A percentile compares a stretch with the other conserved stretches of the same genome.
phyloP scores from a whole-genome alignment of 2,888 invertebrate species.

The Drosophila subquinaria region DNA sequence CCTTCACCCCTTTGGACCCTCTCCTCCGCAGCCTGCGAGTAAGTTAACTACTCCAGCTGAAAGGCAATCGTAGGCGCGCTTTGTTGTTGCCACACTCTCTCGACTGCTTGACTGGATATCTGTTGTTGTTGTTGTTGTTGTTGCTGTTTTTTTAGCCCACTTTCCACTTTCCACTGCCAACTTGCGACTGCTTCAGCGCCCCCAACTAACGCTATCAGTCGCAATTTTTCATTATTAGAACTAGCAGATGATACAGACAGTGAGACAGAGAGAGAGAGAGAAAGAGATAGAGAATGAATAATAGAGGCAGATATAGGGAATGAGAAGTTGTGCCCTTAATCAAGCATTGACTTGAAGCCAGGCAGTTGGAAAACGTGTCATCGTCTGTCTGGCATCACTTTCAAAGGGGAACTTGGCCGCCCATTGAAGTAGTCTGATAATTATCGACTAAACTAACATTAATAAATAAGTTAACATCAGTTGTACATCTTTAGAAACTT shows the following conservation, averaged over 20 bases:
- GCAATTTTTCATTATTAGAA: conserved; percentile 53
- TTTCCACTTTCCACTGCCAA: no score
- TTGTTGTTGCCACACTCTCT: conserved; percentile 32
- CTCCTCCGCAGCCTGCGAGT: background rate
- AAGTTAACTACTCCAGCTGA: conserved; percentile 50
- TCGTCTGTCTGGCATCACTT: conserved; percentile 11
- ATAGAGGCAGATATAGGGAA: no score
- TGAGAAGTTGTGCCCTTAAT: conserved; percentile 45
- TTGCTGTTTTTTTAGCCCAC: conserved; percentile 27
- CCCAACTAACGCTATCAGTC: conserved; percentile 48
- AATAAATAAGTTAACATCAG: no score
- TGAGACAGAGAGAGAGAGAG: no score
- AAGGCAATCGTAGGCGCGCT: conserved; percentile 50
- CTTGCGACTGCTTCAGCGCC: conserved; percentile 11
- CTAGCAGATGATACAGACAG: conserved; percentile 15
- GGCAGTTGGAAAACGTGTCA: conserved; percentile 40
- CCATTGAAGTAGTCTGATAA: background rate
- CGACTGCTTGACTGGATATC: conserved; percentile 19
- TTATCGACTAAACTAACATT: background rate
- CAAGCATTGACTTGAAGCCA: conserved; percentile 56
- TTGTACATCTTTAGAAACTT: no score
- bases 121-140: conserved; percentile 7
- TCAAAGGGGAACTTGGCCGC: background rate
- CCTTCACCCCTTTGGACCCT: background rate
- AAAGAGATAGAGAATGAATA: no score